Percentiles rank a stretch among this genome's conserved stretches.
Evolutionary conservation across 2,113 vertebrate genomes (phyloP).

Genomic region (Cyrtonyx montezumae): DNA sequence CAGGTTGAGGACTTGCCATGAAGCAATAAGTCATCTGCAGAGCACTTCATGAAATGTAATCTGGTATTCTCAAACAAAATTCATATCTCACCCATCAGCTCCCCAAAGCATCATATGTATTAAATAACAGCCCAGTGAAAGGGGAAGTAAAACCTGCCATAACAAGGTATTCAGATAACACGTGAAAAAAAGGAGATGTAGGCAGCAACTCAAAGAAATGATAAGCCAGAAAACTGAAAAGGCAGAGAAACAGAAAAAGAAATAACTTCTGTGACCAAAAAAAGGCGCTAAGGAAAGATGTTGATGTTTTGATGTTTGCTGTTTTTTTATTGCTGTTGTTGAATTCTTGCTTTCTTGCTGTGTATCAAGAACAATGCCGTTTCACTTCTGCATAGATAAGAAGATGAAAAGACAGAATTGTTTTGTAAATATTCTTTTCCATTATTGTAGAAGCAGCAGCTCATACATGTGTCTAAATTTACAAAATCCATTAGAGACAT

Average conservation of each 20-base stretch:
- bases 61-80: background rate
- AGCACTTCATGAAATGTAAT: conserved; percentile 11
- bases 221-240: background rate
- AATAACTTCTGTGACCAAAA: background rate
- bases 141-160: conserved; percentile 7
- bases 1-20: background rate
- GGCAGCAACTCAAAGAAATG: background rate
- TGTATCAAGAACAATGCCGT: background rate
- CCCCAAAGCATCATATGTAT: background rate
- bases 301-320: background rate
- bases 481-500: background rate
- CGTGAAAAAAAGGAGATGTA: background rate
- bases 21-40: conserved; percentile 36
- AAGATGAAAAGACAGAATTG: background rate
- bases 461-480: background rate
- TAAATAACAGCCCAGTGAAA: conserved; percentile 8
- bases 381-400: background rate
- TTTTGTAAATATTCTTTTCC: background rate
- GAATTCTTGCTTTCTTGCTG: background rate
- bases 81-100: background rate
- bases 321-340: background rate
- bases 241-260: background rate
- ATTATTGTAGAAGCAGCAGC: background rate
- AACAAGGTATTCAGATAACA: conserved; percentile 34
- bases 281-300: background rate